Conservation (phyloP, 2,113 vertebrate species). For the Peromyscus leucopus region DNA sequence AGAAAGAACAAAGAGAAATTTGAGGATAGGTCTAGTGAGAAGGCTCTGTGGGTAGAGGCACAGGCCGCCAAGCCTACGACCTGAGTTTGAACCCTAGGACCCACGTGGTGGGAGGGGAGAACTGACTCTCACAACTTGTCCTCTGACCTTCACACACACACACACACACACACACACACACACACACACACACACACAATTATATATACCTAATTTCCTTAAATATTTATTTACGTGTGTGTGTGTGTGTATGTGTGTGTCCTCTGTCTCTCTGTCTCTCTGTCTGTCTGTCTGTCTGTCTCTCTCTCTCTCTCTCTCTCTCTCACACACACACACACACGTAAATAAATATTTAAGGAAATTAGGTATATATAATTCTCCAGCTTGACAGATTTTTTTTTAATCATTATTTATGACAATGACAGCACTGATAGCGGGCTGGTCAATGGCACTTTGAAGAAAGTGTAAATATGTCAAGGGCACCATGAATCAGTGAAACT, state of each 20-base stretch:
- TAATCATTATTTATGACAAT: conserved; percentile 55
- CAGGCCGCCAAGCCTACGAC: background rate
- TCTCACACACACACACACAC: background rate
- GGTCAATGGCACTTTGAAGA: background rate
- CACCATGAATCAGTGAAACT: conserved; percentile 55
- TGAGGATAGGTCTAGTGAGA: too few species aligned
- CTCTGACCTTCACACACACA: background rate
- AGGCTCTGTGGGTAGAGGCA: background rate
- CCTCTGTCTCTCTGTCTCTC: too few species aligned
- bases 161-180: background rate
- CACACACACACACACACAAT: too few species aligned
- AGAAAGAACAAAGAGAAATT: conserved; percentile 59
- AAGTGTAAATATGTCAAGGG: conserved; percentile 26
- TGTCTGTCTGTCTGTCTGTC: too few species aligned
- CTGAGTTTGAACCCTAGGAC: background rate
- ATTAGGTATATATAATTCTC: conserved; percentile 15
- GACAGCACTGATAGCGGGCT: background rate
- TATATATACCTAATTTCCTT: too few species aligned
- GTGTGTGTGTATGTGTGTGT: too few species aligned
- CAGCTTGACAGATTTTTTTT: conserved; percentile 56
- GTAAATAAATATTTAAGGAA: background rate
- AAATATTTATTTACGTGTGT: too few species aligned
- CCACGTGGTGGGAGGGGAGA: background rate
- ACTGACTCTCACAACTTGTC: background rate
- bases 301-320: background rate